Evolutionary conservation across 2,113 vertebrate genomes (phyloP), one percentile per base, ranked within the genome.

Genomic region (Ellobius talpinus): DNA sequence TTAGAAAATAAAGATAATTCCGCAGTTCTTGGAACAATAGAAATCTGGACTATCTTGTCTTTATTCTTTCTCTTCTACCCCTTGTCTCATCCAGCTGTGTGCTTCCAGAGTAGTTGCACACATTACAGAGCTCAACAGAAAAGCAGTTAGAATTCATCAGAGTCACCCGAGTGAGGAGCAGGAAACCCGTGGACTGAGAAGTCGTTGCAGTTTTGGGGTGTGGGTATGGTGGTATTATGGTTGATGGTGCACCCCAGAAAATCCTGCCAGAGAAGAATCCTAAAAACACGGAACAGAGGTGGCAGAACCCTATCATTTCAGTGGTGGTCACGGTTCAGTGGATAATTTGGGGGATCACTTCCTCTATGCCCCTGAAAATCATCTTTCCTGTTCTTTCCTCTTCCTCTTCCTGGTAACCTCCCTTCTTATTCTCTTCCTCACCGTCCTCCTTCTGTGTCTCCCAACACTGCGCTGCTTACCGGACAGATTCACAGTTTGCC

Each of bases 1-100:
- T 61, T 45, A 61, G 72, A 90, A 95, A 86, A 93, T 58, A 87
- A 91, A 96, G 61, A 93, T 70, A 90, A 81, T 78, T 92, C 74
- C 84, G 29, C 88, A 73, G 81, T 90, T 94, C 89, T 79, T 81
- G 79, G 58, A 89, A 74, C 23, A 81, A 89, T 42, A 88, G n/a
- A 88, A 93, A 90, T 61, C 14, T n/a, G 78, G 12, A 63, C 45
- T 90, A 7, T 50, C 82, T 96, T 86, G 81, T 63, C 26, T 52
- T 72, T 93, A n/a, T 86, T 90, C 45, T 76, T 94, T 89, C 95
- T 94, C 90, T 88, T 52, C 39, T 90, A 36, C 47, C 82, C 58
- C 50, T 95, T 79, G 29, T 52, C 55, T 39, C 2, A 19, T 72
- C 31, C 52, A 90, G 47, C 70, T 70, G 88, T 23, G 78, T 82